phyloP scores from a whole-genome alignment of 2,888 invertebrate genomes.

The Holacanthella duospinosa region DNA sequence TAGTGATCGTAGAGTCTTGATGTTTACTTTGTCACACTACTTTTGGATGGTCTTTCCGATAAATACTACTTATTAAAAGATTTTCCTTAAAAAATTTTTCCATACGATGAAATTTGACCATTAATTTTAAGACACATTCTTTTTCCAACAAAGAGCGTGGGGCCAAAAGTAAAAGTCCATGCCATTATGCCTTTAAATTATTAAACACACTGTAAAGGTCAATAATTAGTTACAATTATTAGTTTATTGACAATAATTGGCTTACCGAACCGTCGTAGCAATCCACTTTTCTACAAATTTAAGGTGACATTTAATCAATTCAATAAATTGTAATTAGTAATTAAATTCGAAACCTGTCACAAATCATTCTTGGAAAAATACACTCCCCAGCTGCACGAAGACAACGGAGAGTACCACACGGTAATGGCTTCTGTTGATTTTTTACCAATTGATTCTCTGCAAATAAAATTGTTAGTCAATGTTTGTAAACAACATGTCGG shows the following conservation, averaged over 20 bases:
- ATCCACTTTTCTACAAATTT: background rate
- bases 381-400: slow-evolving; percentile 49
- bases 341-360: slow-evolving; percentile 65
- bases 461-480: background rate
- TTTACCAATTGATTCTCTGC: slow-evolving; percentile 6
- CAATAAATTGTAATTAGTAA: no score
- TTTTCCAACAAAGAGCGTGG: background rate
- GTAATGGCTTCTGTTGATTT: background rate
- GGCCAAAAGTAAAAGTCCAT: no score
- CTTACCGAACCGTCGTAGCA: background rate
- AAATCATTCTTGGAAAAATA: slow-evolving; percentile 53
- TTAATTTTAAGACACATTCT: background rate
- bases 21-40: no score
- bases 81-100: no score
- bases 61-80: no score
- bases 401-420: slow-evolving; percentile 12
- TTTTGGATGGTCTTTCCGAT: no score
- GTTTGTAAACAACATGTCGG: background rate
- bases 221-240: background rate
- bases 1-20: no score
- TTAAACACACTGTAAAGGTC: background rate
- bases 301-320: no score
- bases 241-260: background rate
- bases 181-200: background rate
- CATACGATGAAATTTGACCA: background rate